A percentile compares a stretch with the other conserved stretches of the same genome.
These are phyloP conservation scores for Phymatocera aterrima DNA, from an alignment of 2,888 invertebrate species.

Conservation along the genomic window DNA sequence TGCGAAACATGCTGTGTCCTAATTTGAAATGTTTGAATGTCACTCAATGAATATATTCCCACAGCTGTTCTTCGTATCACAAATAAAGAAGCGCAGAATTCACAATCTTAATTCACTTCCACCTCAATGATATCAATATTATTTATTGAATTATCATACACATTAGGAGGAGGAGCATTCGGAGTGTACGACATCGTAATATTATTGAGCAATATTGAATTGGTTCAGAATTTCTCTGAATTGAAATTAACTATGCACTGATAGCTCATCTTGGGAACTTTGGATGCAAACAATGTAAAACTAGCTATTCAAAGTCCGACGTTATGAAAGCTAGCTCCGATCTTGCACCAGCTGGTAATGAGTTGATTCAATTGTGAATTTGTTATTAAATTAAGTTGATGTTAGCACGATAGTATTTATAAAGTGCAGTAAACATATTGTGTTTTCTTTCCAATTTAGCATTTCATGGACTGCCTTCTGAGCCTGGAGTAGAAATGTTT, in stretches of 20 bases:
- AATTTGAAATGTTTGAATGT: conserved; percentile 60
- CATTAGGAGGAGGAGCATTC: not conserved
- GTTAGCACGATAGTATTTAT: not conserved
- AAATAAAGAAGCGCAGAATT: not conserved
- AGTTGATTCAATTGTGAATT: conserved; percentile 9
- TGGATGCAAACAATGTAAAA: not conserved
- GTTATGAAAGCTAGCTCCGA: not conserved
- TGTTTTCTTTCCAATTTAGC: not conserved
- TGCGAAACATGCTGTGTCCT: conserved; percentile 58
- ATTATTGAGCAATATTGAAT: too few species aligned
- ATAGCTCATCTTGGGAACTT: not conserved
- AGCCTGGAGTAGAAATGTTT: not conserved
- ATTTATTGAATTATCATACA: not conserved
- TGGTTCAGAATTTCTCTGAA: not conserved
- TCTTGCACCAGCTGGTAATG: not conserved
- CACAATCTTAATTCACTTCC: not conserved
- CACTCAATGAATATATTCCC: conserved; percentile 50
- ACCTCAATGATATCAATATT: not conserved
- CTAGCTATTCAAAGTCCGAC: not conserved
- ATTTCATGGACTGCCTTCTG: not conserved
- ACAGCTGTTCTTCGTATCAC: not conserved
- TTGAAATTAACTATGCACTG: not conserved
- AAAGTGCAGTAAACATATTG: not conserved
- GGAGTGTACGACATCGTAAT: too few species aligned
- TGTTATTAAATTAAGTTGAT: not conserved